Evolutionary conservation across 2,888 invertebrate genomes (phyloP), one percentile per base, ranked within the genome.

Genomic region (Orthosia gothica): DNA sequence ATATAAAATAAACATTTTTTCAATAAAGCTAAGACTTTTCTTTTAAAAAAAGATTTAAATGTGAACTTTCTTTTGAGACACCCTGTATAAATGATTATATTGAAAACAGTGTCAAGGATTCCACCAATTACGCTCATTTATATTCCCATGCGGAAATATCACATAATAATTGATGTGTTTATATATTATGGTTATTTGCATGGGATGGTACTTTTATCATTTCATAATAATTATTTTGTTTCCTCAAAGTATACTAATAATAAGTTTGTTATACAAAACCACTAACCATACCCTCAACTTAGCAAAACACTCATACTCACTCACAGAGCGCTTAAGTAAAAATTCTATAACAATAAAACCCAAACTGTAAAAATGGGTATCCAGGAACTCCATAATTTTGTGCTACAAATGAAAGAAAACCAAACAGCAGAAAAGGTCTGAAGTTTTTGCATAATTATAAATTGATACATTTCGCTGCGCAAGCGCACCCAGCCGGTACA

Each of bases 401-500:
- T 40, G 0, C 1, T 15, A 45, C 7, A 20, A 45, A 40, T 40
- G 40, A 45, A 20, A 9, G 15, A 13, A 20, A 61, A 45, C 20
- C 18, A 49, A 59, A 79, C 13, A 13, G 58, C 12, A 58, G 12
- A 63, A 55, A 61, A 23, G 18, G 12, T 9, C 5, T 20, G 1
- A 54, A 64, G 47, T 40, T 62, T 84, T 69, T 85, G 75, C 71
- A 86, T 85, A 83, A 83, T 82, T 74, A 83, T 79, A 74, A 83
- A 77, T 74, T 81, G 20, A 76, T 82, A 81, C 79, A 74, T 82
- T 86, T 85, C 69, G 68, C 77, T 58, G 72, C 73, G 77, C 83
- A 71, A 73, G 82, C 78, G 79, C 82, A 88, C 86, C 88, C 87
- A 58, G 20, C 71, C 75, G 40, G 76, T 90, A 89, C 85, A 84